Base-by-base conservation (phyloP, 2,888 invertebrate genomes). In the Nymphalis c-album region DNA sequence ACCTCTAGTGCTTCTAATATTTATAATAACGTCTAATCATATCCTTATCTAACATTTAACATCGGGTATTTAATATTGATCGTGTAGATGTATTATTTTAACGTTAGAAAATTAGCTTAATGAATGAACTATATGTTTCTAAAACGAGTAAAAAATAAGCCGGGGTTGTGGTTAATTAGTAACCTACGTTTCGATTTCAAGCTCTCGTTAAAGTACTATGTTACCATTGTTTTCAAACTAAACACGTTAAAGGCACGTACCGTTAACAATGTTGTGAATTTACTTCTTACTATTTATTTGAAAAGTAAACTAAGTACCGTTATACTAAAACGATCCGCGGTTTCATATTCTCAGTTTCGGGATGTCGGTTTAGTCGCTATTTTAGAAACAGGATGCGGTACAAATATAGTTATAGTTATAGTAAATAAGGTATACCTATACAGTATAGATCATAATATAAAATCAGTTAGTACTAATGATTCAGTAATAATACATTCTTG, bases 201-300 rank as follows among this genome's bases (percentile, higher is more conserved):
- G 16, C 18, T 31, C n/a, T 17, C 18, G 57, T 40, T 47, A 13
- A 60, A 58, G 20, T n/a, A 50, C 22, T 20, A 18, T 51, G 13
- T 22, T 46, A 60, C 59, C 31, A 51, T 55, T 61, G 55, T 66
- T 26, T 40, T 53, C 50, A 57, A 64, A 55, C 57, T 61, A 67
- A 67, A 67, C 55, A 62, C 50, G 63, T 69, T 50, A 47, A 45
- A 48, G 46, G 68, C 64, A 68, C 68, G 64, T 64, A 61, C 60
- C 62, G 20, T 67, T 35, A 57, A 59, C 63, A 64, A 46, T 71
- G 51, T 67, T 60, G 68, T 61, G 48, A 63, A 62, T 69, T 64
- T 60, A 50, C 64, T 59, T 63, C 48, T 47, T 61, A 47, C 58
- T 67, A 67, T 51, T 69, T 69, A 69, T 64, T 67, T 66, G 55